Evolutionary conservation across 2,888 invertebrate species (phyloP).

Genomic region (Drosophila siamana): DNA sequence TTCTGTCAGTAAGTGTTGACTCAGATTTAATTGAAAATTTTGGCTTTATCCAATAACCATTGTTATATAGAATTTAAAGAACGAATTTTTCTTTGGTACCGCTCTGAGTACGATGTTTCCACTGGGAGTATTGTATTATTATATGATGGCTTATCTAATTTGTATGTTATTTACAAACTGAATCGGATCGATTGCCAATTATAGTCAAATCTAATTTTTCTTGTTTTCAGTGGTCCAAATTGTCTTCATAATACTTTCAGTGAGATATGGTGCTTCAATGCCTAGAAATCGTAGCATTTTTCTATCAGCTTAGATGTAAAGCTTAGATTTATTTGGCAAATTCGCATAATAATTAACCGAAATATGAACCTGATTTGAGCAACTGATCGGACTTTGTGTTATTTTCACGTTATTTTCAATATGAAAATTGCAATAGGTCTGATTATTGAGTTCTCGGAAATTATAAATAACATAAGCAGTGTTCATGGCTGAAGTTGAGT

Average conservation of each 20-base stretch:
- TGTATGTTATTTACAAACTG: not conserved
- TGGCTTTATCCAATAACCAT: too few relatives aligned
- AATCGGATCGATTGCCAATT: not conserved
- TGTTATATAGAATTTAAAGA: not conserved
- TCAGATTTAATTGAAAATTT: not conserved
- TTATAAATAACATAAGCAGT: too few relatives aligned
- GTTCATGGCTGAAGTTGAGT: too few relatives aligned
- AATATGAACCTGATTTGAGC: not conserved
- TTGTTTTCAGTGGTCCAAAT: not conserved
- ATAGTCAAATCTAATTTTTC: not conserved
- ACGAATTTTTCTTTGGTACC: constrained; percentile 3
- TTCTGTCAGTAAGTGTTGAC: not conserved
- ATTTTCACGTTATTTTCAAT: not conserved
- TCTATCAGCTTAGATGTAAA: not conserved
- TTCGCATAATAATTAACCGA: not conserved
- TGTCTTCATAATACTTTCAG: not conserved
- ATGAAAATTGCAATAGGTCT: not conserved
- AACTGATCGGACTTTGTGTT: not conserved
- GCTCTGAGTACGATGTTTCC: not conserved
- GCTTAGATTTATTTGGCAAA: not conserved
- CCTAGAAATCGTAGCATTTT: not conserved
- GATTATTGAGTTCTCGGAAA: not conserved
- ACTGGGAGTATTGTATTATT: not conserved
- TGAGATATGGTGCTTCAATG: not conserved
- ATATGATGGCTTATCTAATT: not conserved